phyloP scores from a whole-genome alignment of 2,113 vertebrate genomes.

The Pseudopodoces humilis region DNA sequence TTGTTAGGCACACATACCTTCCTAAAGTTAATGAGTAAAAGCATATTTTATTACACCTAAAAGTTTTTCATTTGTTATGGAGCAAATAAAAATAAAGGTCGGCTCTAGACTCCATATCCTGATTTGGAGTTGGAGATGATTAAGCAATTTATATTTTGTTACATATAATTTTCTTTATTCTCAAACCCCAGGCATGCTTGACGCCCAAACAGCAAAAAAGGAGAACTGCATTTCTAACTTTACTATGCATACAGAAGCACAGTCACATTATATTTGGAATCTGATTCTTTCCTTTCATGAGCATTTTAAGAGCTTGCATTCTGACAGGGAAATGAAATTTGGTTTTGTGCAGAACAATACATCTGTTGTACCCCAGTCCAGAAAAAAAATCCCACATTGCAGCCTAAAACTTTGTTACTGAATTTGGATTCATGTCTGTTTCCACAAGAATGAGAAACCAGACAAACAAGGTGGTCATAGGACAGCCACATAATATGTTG shows the following conservation, averaged over 20 bases:
- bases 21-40: neutral
- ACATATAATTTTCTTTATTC: neutral
- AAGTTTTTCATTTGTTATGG: neutral
- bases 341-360: neutral
- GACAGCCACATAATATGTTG: accelerated
- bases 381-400: neutral
- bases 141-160: neutral
- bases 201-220: neutral
- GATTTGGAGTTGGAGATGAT: neutral
- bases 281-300: neutral
- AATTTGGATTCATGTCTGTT: neutral
- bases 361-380: neutral
- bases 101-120: neutral
- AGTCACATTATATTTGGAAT: neutral
- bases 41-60: neutral
- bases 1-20: neutral
- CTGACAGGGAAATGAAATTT: neutral
- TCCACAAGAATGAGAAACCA: neutral
- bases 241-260: neutral
- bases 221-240: neutral
- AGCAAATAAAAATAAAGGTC: neutral
- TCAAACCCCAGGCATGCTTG: neutral
- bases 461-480: neutral
- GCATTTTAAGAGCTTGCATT: neutral
- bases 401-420: neutral